phyloP scores from a whole-genome alignment of 1,140 invertebrate genomes.

The Dufourea novaeangliae region DNA sequence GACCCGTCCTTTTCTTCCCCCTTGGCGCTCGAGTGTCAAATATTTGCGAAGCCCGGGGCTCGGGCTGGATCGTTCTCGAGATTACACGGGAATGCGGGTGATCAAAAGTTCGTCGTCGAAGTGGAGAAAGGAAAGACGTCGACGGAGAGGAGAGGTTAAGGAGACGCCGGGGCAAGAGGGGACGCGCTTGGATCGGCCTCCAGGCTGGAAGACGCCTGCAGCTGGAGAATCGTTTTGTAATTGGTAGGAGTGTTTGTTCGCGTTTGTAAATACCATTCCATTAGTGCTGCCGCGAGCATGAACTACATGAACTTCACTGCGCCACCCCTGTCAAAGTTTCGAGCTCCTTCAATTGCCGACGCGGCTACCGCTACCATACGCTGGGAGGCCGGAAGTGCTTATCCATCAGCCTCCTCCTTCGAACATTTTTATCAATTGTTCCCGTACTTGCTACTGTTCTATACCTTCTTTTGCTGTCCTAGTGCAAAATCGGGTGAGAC shows the following conservation, averaged over 20 bases:
- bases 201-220: conserved; percentile 44
- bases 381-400: conserved; percentile 32
- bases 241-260: conserved; percentile 74
- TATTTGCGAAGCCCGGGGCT: conserved; percentile 65
- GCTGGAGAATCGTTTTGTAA: conserved; percentile 71
- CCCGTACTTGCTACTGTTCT: too few relatives aligned
- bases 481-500: too few relatives aligned
- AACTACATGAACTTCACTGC: conserved; percentile 64
- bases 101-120: conserved; percentile 75
- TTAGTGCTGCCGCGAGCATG: conserved; percentile 64
- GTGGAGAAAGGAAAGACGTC: conserved; percentile 13
- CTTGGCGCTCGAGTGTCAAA: conserved; percentile 67
- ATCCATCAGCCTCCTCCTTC: conserved; percentile 1
- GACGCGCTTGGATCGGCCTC: conserved; percentile 25
- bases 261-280: conserved; percentile 75
- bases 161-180: neutral
- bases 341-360: conserved; percentile 38
- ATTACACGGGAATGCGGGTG: conserved; percentile 75
- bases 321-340: conserved; percentile 55
- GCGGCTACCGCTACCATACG: neutral
- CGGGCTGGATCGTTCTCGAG: conserved; percentile 54
- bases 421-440: neutral
- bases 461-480: too few relatives aligned
- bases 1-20: conserved; percentile 53
- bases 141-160: neutral